Base-by-base conservation (phyloP, 1,140 invertebrate genomes). In the Sesamia nonagrioides region DNA sequence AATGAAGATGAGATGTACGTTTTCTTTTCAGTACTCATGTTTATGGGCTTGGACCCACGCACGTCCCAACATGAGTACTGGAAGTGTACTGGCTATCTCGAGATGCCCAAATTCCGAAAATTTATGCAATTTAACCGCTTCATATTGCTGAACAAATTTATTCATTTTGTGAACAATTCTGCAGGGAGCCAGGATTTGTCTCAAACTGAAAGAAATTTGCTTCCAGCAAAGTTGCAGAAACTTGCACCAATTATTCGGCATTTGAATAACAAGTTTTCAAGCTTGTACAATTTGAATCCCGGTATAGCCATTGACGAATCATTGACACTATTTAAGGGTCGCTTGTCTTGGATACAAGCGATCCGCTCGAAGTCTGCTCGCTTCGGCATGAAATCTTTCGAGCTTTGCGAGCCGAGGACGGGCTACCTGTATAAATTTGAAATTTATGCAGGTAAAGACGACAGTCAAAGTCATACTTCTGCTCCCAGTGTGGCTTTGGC, bases 31-130 rank as follows among this genome's bases (percentile, higher is more conserved):
- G 9, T 66, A 3, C 6, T 45, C n/a, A 66, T 66, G 61, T 45
- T 18, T 21, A 66, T 66, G 61, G 61, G 9, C 27, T 33, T 68
- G 7, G 40, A 68, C 17, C 40, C 17, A 13, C 42, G 42, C 2
- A 13, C 42, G 42, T 45, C 42, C 11, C 3, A 18, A 13, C 27
- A 40, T 52, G 80, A 82, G n/a, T 82, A 75, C 42, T 82, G 66
- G 75, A 77, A 52, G 50, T 48, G n/a, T 45, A 18, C 8, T n/a
- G 35, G 21, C 15, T 8, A 21, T 56, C 42, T 45, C 42, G 42
- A 45, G 8, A 45, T 45, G 42, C 42, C 42, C 7, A 6, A 45
- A 45, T 45, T 45, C 7, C 42, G 42, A 45, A 45, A 45, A 45
- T 45, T 45, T 6, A 45, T 45, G 42, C 4, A 9, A 45, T 45